Evolutionary conservation across 2,888 invertebrate species (phyloP).

Genomic region (Selenia dentaria): DNA sequence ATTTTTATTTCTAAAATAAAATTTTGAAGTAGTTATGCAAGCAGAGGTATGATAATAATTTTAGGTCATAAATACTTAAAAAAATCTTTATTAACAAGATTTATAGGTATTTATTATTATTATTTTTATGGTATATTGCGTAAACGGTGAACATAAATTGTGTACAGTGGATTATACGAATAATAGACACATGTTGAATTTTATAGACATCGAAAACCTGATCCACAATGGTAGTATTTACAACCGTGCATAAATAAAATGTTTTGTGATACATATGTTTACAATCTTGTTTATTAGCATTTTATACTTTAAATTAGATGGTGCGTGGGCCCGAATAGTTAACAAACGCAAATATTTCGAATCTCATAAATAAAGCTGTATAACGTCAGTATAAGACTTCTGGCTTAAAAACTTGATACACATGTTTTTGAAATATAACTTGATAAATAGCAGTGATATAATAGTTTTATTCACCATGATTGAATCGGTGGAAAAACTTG

Average conservation of each 20-base stretch:
- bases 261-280: conserved; percentile 28
- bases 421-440: background rate
- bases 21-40: too few species aligned
- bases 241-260: conserved; percentile 24
- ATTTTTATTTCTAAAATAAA: too few species aligned
- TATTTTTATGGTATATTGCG: too few species aligned
- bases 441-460: too few species aligned
- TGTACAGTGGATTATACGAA: background rate
- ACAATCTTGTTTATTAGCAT: conserved; percentile 39
- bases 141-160: background rate
- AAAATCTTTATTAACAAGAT: too few species aligned
- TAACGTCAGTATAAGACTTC: conserved; percentile 17
- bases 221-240: conserved; percentile 36
- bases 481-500: too few species aligned
- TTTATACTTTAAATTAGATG: conserved; percentile 29
- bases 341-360: conserved; percentile 25
- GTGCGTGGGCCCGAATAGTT: conserved; percentile 36
- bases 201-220: conserved; percentile 25
- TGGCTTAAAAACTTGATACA: conserved; percentile 15
- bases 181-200: conserved; percentile 7
- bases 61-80: too few species aligned
- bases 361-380: conserved; percentile 19
- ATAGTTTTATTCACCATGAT: too few species aligned
- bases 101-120: too few species aligned
- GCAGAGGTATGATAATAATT: too few species aligned